Conservation (phyloP, 2,888 invertebrate species). For the Barypeithes pellucidus region DNA sequence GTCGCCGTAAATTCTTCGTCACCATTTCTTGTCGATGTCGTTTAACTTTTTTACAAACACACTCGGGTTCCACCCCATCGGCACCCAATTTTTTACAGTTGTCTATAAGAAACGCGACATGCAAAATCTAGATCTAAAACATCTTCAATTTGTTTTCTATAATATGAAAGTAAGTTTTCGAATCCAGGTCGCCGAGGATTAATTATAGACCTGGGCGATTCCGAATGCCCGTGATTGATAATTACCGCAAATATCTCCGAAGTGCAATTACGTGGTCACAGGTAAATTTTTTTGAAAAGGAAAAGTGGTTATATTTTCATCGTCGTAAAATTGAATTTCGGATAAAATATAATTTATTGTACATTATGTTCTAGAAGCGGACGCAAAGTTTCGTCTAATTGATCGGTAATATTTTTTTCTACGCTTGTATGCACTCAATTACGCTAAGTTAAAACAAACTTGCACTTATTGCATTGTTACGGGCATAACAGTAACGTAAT, state of each 20-base stretch:
- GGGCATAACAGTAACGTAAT: no score
- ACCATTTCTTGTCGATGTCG: no score
- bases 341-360: no score
- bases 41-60: not conserved
- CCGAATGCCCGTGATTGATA: slow-evolving; percentile 9
- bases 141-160: slow-evolving; percentile 16
- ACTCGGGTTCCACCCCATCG: not conserved
- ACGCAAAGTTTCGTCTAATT: no score
- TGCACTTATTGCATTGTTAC: no score
- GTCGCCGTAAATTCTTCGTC: no score
- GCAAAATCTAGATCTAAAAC: not conserved
- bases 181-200: slow-evolving; percentile 17
- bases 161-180: slow-evolving; percentile 32
- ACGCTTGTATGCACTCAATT: no score
- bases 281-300: slow-evolving; percentile 8
- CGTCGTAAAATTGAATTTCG: no score
- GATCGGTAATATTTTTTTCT: no score
- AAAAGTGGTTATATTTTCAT: slow-evolving; percentile 21
- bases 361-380: no score
- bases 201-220: slow-evolving; percentile 21
- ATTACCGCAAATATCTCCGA: slow-evolving; percentile 4
- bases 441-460: no score
- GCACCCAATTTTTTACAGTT: not conserved
- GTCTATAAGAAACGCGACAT: not conserved
- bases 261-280: not conserved